A percentile compares a stretch with the other conserved stretches of the same genome.
These are phyloP conservation scores for Brienomyrus longianalis DNA, from an alignment of 2,113 vertebrate species.

Conservation along the genomic window DNA sequence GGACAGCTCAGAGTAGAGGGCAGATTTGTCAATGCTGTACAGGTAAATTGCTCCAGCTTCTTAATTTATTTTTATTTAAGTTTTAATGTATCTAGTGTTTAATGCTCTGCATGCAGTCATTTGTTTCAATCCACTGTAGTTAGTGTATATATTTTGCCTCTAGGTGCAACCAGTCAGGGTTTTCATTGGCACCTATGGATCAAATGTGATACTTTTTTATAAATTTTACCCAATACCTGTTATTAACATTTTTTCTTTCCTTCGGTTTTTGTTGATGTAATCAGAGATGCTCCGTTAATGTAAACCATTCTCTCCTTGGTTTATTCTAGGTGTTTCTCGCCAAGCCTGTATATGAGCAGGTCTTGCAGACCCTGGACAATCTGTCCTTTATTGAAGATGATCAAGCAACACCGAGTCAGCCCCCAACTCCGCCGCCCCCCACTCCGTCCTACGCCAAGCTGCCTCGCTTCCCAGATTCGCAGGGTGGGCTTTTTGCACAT, in stretches of 20 bases:
- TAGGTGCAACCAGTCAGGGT: not conserved
- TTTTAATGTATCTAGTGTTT: conserved; percentile 7
- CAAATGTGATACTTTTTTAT: not conserved
- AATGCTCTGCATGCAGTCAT: not conserved
- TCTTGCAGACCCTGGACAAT: conserved; percentile 91
- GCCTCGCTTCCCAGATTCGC: conserved; percentile 63
- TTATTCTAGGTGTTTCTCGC: conserved; percentile 81
- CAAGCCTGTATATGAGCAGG: conserved; percentile 92
- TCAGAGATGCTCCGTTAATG: not conserved
- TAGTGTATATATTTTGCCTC: not conserved
- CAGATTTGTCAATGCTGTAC: conserved; percentile 84
- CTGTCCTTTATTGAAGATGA: conserved; percentile 80
- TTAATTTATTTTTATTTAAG: not conserved
- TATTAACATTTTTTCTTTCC: not conserved
- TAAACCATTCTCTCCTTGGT: not conserved
- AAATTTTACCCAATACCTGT: not conserved
- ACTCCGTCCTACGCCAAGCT: conserved; percentile 68
- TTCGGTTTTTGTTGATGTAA: not conserved
- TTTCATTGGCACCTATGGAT: not conserved
- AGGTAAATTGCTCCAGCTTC: conserved; percentile 60
- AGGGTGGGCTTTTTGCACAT: conserved; percentile 73
- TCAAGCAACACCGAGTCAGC: conserved; percentile 46
- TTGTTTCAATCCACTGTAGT: not conserved
- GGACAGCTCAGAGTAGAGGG: conserved; percentile 83
- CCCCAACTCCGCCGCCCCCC: conserved; percentile 59